A percentile compares a stretch with the other conserved stretches of the same genome.
Evolutionary conservation across 1,140 invertebrate species (phyloP).

Genomic region (Anthonomus grandis): DNA sequence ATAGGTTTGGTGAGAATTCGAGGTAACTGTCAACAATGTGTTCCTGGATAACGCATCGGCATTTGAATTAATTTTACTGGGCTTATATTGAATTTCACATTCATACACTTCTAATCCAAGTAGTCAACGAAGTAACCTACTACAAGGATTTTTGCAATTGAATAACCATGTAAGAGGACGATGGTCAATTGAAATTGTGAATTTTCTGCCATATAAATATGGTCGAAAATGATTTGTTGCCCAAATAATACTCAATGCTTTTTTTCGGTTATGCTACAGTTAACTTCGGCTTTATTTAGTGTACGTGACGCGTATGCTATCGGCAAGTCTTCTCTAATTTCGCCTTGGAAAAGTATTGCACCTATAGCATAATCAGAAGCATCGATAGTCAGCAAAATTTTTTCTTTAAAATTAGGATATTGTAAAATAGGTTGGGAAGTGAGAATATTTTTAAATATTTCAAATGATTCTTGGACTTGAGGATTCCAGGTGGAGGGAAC

Average conservation of each 20-base stretch:
- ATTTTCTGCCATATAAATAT: slow-evolving; percentile 21
- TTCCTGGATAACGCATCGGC: slow-evolving; percentile 43
- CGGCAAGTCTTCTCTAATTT: slow-evolving; percentile 32
- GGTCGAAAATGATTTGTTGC: slow-evolving; percentile 18
- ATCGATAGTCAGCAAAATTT: slow-evolving; percentile 48
- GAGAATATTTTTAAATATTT: slow-evolving; percentile 45
- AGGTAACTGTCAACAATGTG: slow-evolving; percentile 1
- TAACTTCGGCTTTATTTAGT: slow-evolving; percentile 36
- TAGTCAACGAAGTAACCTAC: slow-evolving; percentile 50
- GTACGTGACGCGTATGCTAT: slow-evolving; percentile 38
- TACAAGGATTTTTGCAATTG: slow-evolving; percentile 46
- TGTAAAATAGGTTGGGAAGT: slow-evolving; percentile 46
- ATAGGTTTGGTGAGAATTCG: slow-evolving; percentile 19
- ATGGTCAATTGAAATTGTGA: slow-evolving; percentile 21
- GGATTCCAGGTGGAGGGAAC: slow-evolving; percentile 8
- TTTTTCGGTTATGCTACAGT: slow-evolving; percentile 33
- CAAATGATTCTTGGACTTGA: slow-evolving; percentile 40
- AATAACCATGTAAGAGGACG: slow-evolving; percentile 41
- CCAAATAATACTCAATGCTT: slow-evolving; percentile 40
- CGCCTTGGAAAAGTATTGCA: slow-evolving; percentile 37
- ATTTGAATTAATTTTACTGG: slow-evolving; percentile 44
- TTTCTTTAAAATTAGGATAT: slow-evolving; percentile 42
- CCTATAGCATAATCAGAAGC: slow-evolving; percentile 45
- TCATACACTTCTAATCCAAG: slow-evolving; percentile 49
- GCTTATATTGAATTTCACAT: slow-evolving; percentile 50